Percentiles rank a stretch among this genome's conserved stretches.
Conservation (phyloP, 2,888 invertebrate genomes). For the Noctua comes region DNA sequence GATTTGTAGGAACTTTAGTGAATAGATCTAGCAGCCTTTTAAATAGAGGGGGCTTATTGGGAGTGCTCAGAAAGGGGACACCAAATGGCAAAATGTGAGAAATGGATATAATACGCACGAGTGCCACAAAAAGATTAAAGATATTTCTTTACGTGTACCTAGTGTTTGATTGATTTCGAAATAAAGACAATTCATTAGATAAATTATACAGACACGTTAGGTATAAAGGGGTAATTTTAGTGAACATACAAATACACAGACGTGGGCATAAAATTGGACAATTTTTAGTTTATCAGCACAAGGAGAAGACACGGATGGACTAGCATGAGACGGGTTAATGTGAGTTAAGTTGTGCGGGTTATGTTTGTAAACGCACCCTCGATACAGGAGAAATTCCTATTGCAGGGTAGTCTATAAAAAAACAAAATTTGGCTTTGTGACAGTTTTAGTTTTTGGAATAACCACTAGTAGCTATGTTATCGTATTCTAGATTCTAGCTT, state of each 20-base stretch:
- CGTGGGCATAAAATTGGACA: background rate
- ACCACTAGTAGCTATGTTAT: background rate
- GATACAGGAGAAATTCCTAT: background rate
- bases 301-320: slow-evolving; percentile 12
- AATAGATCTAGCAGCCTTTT: slow-evolving; percentile 25
- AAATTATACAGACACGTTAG: background rate
- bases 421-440: background rate
- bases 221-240: background rate
- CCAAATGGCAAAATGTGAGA: background rate
- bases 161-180: background rate
- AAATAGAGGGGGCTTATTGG: background rate
- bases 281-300: background rate
- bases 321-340: background rate
- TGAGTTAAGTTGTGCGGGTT: background rate
- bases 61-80: background rate
- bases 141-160: background rate
- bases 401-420: background rate
- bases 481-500: background rate
- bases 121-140: background rate
- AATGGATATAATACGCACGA: background rate
- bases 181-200: background rate
- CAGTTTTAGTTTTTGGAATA: background rate
- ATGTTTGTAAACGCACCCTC: background rate
- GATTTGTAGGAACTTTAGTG: slow-evolving; percentile 13
- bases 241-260: background rate